A percentile compares a stretch with the other conserved stretches of the same genome.
Evolutionary conservation across 2,113 vertebrate species (phyloP).

Genomic region (Eptatretus burgeri): DNA sequence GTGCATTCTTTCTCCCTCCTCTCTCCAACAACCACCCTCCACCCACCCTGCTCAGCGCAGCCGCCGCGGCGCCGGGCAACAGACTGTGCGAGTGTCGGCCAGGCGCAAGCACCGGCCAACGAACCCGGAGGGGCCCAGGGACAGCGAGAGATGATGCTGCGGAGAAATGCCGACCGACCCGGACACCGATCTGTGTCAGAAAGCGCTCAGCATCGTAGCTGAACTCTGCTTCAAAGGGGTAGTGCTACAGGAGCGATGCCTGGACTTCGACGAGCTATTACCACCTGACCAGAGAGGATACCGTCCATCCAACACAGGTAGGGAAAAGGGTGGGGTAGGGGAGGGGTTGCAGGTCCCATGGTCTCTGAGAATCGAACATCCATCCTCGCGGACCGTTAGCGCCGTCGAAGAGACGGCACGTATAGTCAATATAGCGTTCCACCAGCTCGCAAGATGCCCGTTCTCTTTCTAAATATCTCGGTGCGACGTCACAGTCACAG

Average conservation of each 20-base stretch:
- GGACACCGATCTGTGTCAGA: slow-evolving; percentile 6
- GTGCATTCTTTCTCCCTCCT: too few species aligned
- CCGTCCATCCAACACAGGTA: not conserved
- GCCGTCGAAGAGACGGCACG: not conserved
- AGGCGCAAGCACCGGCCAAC: not conserved
- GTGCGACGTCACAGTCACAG: too few species aligned
- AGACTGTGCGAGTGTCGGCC: not conserved
- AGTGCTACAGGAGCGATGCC: slow-evolving; percentile 3
- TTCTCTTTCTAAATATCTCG: too few species aligned
- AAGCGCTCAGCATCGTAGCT: slow-evolving; percentile 2
- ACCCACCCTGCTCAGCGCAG: too few species aligned
- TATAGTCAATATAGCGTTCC: too few species aligned
- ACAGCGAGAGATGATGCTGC: slow-evolving; percentile 5
- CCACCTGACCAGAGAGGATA: not conserved
- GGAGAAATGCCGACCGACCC: slow-evolving; percentile 6
- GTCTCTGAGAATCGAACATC: not conserved
- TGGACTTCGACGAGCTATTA: not conserved
- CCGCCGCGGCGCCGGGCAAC: not conserved
- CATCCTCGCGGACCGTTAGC: not conserved
- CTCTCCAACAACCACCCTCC: too few species aligned
- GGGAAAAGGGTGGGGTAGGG: not conserved
- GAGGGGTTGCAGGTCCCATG: not conserved
- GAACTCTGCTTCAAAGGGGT: slow-evolving; percentile 4
- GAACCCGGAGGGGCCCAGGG: not conserved
- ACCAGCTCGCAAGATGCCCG: too few species aligned